These are phyloP conservation scores for Chinchilla lanigera DNA, from an alignment of 2,113 vertebrate genomes.

Conservation along the genomic window DNA sequence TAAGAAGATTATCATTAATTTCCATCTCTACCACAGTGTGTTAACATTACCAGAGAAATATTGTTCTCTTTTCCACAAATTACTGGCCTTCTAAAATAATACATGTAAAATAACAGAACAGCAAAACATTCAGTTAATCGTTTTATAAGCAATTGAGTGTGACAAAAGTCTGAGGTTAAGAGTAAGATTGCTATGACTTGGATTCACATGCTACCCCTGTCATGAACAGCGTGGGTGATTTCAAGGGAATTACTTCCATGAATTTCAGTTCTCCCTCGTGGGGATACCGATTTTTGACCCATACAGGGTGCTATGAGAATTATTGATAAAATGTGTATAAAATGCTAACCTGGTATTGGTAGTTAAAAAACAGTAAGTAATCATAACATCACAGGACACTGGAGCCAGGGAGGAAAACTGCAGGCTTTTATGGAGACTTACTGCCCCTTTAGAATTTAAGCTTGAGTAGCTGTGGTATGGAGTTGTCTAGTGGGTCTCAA, in stretches of 20 bases:
- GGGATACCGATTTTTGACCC: not conserved
- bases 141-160: not conserved
- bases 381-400: not conserved
- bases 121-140: not conserved
- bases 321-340: not conserved
- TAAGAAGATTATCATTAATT: not conserved
- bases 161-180: not conserved
- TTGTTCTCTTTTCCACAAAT: not conserved
- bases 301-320: not conserved
- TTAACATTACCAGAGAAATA: conserved; percentile 1
- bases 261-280: not conserved
- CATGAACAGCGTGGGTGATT: not conserved
- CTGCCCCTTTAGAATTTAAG: not conserved
- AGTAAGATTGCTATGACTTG: not conserved
- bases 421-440: not conserved
- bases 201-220: not conserved
- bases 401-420: not conserved
- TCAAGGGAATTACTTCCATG: not conserved
- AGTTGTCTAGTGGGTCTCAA: not conserved
- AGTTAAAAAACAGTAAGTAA: not conserved
- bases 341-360: not conserved
- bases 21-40: not conserved
- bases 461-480: not conserved
- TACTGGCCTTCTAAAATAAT: not conserved
- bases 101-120: not conserved